Percentiles rank a stretch among this genome's conserved stretches.
These are phyloP conservation scores for Clarias platycephalus DNA, from an alignment of 2,797 vertebrate genomes.

Conservation along the genomic window DNA sequence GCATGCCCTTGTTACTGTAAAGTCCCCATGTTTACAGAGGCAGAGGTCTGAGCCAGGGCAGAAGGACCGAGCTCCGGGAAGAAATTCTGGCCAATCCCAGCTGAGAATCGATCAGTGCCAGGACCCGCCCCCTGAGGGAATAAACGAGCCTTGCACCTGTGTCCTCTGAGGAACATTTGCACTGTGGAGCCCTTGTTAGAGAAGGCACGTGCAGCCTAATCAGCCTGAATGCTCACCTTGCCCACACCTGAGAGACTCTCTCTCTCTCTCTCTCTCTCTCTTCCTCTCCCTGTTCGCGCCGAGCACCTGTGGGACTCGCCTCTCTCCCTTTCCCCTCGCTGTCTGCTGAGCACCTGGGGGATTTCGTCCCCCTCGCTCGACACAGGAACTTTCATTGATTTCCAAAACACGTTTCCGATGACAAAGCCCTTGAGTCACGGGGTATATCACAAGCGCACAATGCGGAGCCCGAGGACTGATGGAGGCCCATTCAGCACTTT, in stretches of 20 bases:
- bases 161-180: conserved; percentile 51
- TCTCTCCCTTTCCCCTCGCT: conserved; percentile 2
- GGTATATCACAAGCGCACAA: conserved; percentile 60
- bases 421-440: conserved; percentile 52
- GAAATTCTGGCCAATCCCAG: conserved; percentile 25
- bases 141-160: conserved; percentile 11
- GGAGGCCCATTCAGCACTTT: conserved; percentile 58
- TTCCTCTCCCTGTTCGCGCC: neutral
- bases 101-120: neutral
- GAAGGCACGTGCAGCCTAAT: conserved; percentile 32
- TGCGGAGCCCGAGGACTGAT: conserved; percentile 49
- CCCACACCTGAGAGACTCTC: conserved; percentile 32
- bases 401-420: conserved; percentile 58
- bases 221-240: conserved; percentile 43
- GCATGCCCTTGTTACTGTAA: conserved; percentile 23
- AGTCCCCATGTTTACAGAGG: conserved; percentile 22
- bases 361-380: conserved; percentile 35
- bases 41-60: conserved; percentile 53
- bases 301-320: conserved; percentile 26
- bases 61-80: conserved; percentile 27
- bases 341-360: conserved; percentile 34
- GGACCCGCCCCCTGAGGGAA: conserved; percentile 33
- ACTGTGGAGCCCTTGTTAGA: conserved; percentile 47
- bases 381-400: conserved; percentile 56
- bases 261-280: neutral